Percentiles rank a stretch among this genome's conserved stretches.
Conservation (phyloP, 1,140 invertebrate species). For the Calycopis cecrops region DNA sequence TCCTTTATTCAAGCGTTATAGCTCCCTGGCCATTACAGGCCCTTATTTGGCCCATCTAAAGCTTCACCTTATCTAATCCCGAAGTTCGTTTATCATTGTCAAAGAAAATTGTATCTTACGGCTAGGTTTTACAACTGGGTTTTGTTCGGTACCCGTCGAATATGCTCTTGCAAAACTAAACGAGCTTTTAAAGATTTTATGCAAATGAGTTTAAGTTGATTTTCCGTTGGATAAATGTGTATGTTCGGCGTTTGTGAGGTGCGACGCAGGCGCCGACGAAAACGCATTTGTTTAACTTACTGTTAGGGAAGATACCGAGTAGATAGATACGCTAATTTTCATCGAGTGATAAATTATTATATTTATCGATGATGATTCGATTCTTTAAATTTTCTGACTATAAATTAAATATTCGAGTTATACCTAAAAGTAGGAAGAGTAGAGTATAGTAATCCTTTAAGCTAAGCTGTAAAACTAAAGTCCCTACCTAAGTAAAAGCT, state of each 20-base stretch:
- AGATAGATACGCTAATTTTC: conserved; percentile 24
- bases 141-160: background rate
- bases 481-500: no score
- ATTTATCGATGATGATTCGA: no score
- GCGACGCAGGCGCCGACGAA: conserved; percentile 14
- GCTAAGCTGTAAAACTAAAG: no score
- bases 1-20: conserved; percentile 24
- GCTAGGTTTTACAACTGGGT: conserved; percentile 1
- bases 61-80: conserved; percentile 30
- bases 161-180: no score
- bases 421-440: no score
- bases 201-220: background rate
- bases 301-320: conserved; percentile 25
- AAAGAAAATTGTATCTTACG: conserved; percentile 16
- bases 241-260: conserved; percentile 11
- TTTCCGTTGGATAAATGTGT: conserved; percentile 6
- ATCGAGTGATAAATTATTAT: conserved; percentile 5
- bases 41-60: conserved; percentile 31
- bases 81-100: conserved; percentile 17
- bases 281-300: conserved; percentile 30
- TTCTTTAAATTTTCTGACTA: no score
- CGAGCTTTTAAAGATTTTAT: background rate
- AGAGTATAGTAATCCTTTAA: no score
- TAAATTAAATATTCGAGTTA: no score
- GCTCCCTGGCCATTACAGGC: conserved; percentile 24